Evolutionary conservation across 2,888 invertebrate genomes (phyloP).

Genomic region (Tortrix viridana): DNA sequence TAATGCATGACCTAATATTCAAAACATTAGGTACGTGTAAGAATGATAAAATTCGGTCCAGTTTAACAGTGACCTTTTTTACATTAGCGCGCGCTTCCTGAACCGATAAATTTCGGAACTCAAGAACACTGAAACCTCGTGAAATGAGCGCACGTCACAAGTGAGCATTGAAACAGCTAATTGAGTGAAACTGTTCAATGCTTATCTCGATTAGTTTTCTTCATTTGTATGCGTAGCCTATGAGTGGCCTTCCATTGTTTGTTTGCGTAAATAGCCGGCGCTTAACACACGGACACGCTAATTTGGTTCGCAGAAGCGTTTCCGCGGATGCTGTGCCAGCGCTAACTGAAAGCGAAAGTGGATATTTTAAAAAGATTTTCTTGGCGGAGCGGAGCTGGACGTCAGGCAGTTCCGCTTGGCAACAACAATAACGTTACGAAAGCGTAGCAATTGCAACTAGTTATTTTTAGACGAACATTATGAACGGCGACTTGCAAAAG

Average conservation of each 20-base stretch:
- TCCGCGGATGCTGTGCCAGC: slow-evolving; percentile 64
- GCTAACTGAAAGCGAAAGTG: slow-evolving; percentile 70
- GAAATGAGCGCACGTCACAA: not conserved
- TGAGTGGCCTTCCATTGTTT: slow-evolving; percentile 77
- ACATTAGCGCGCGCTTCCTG: slow-evolving; percentile 15
- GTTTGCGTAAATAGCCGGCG: slow-evolving; percentile 70
- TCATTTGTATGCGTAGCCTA: slow-evolving; percentile 67
- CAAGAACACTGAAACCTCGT: slow-evolving; percentile 9
- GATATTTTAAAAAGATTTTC: slow-evolving; percentile 57
- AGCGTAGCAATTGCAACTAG: slow-evolving; percentile 46
- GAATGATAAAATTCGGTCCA: slow-evolving; percentile 6
- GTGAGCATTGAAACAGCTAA: slow-evolving; percentile 2
- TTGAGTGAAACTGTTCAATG: slow-evolving; percentile 13
- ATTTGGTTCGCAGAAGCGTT: slow-evolving; percentile 68
- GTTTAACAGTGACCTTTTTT: not conserved
- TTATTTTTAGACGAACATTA: slow-evolving; percentile 32
- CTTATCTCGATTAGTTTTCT: slow-evolving; percentile 45
- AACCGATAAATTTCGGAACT: slow-evolving; percentile 4
- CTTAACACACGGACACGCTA: slow-evolving; percentile 74
- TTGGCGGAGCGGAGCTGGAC: slow-evolving; percentile 47
- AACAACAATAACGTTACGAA: slow-evolving; percentile 53
- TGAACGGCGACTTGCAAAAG: slow-evolving; percentile 9
- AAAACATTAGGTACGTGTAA: slow-evolving; percentile 10
- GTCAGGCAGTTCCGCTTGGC: slow-evolving; percentile 54
- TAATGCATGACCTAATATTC: slow-evolving; percentile 12